Percentiles rank a stretch among this genome's conserved stretches.
Conservation (phyloP, 23 tunicate species). For the Phallusia fumigata region DNA sequence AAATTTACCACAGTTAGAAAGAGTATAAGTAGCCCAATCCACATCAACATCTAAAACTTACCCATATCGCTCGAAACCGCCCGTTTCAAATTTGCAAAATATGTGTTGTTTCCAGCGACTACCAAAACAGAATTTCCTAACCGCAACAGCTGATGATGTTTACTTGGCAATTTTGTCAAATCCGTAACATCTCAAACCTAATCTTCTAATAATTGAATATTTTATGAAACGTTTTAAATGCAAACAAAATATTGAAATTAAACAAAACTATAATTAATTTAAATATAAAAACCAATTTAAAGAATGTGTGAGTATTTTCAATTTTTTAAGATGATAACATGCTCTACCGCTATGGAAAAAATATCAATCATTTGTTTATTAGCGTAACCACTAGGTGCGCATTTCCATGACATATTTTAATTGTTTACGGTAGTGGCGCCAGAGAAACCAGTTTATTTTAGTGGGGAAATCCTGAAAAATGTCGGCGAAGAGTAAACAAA, state of each 20-base stretch:
- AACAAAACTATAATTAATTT: too few relatives aligned
- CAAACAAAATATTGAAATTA: too few relatives aligned
- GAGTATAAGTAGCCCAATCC: too few relatives aligned
- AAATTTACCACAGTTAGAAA: too few relatives aligned
- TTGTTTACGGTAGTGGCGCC: not conserved
- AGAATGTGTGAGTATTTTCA: too few relatives aligned
- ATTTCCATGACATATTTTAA: not conserved
- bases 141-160: constrained; percentile 12
- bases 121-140: not conserved
- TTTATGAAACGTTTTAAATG: not conserved
- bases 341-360: not conserved
- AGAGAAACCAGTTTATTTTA: not conserved
- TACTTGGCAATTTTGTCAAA: not conserved
- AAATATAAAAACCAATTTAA: too few relatives aligned
- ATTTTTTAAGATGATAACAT: not conserved
- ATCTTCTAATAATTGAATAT: not conserved
- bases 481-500: not conserved
- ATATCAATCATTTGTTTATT: not conserved
- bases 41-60: not conserved
- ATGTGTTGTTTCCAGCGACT: too few relatives aligned
- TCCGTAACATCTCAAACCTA: not conserved
- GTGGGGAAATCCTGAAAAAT: not conserved
- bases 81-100: too few relatives aligned
- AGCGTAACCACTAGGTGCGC: constrained; percentile 12
- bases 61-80: not conserved